Percentiles rank a stretch among this genome's conserved stretches.
Conservation (phyloP, 1,140 invertebrate genomes). For the Drosophila arizonae region DNA sequence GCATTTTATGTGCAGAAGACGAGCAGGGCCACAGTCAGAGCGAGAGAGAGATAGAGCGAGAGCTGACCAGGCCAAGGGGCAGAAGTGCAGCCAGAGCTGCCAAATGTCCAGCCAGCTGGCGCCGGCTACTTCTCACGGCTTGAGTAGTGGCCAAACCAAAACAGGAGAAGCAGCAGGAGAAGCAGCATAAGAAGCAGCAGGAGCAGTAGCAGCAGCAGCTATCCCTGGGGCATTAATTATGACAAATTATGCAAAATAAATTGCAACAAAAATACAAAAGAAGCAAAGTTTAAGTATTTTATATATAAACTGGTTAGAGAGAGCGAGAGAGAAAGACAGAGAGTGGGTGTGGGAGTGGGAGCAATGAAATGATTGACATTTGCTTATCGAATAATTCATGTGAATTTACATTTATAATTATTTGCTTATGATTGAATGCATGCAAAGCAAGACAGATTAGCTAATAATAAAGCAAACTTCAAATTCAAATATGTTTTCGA, state of each 20-base stretch:
- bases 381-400: slow-evolving; percentile 1
- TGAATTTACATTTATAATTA: background rate
- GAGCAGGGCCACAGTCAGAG: background rate
- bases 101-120: slow-evolving; percentile 51
- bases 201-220: slow-evolving; percentile 2
- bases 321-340: no score
- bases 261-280: slow-evolving; percentile 32
- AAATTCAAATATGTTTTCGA: background rate
- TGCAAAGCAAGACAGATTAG: background rate
- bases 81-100: slow-evolving; percentile 61
- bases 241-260: slow-evolving; percentile 64
- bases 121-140: background rate
- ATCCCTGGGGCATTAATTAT: slow-evolving; percentile 66
- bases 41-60: background rate
- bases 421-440: background rate
- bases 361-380: background rate
- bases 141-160: background rate
- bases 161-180: background rate
- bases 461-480: no score
- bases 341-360: no score
- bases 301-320: slow-evolving; percentile 1
- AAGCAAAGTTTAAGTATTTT: background rate
- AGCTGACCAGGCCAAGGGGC: slow-evolving; percentile 46
- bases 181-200: background rate
- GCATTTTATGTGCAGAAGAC: slow-evolving; percentile 57